A percentile compares a stretch with the other conserved stretches of the same genome.
These are phyloP conservation scores for Elgaria multicarinata DNA, from an alignment of 2,113 vertebrate genomes.

Conservation along the genomic window DNA sequence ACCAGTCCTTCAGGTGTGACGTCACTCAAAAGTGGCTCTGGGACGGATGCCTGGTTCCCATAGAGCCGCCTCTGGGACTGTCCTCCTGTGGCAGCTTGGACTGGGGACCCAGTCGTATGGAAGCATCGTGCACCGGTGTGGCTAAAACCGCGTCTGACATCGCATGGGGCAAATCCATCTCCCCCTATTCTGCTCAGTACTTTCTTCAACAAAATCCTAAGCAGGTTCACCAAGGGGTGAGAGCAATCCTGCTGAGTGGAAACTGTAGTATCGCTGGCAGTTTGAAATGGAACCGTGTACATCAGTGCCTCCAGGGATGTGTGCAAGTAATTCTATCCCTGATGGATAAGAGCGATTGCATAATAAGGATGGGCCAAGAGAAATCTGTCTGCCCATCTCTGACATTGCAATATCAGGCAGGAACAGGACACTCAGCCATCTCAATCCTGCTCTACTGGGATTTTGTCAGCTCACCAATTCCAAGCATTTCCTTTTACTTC, in stretches of 20 bases:
- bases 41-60: no score
- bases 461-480: neutral
- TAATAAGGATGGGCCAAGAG: constrained; percentile 22
- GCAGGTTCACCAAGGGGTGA: constrained; percentile 46
- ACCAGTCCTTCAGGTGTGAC: neutral
- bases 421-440: neutral
- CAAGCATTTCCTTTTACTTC: neutral
- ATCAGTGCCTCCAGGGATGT: neutral
- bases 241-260: constrained; percentile 36
- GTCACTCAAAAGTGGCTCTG: neutral
- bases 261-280: neutral
- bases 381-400: constrained; percentile 1
- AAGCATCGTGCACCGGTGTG: no score
- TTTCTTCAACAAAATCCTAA: neutral
- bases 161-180: neutral
- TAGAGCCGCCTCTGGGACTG: neutral
- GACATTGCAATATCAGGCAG: neutral
- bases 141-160: neutral
- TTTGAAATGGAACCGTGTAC: constrained; percentile 6
- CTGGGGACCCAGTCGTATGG: no score
- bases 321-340: constrained; percentile 30
- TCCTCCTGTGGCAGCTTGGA: no score
- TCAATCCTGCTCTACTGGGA: neutral
- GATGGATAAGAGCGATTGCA: constrained; percentile 28
- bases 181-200: neutral